These are phyloP conservation scores for Lepidothrix coronata DNA, from an alignment of 2,113 vertebrate genomes.

Conservation along the genomic window DNA sequence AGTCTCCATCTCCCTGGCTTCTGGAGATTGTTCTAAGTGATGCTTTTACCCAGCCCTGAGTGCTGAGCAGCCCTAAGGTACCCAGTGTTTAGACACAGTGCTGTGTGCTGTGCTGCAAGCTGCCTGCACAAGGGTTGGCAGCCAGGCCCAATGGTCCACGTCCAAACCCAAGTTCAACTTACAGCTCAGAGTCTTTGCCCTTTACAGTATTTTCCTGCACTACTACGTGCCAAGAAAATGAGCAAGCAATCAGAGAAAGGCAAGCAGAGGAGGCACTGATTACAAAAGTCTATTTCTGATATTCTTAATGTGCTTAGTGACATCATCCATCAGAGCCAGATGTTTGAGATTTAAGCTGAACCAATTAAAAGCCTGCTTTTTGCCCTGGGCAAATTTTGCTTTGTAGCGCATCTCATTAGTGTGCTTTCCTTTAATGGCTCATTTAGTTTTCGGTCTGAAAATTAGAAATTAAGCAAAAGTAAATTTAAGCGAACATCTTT, in stretches of 20 bases:
- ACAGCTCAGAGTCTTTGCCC: not conserved
- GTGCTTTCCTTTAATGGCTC: constrained; percentile 18
- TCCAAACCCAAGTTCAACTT: not conserved
- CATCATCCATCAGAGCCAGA: constrained; percentile 35
- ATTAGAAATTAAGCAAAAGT: constrained; percentile 16
- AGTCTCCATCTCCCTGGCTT: not conserved
- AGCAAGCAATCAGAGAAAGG: not conserved
- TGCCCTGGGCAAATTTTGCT: not conserved
- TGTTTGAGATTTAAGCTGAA: not conserved
- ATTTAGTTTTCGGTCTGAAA: not conserved
- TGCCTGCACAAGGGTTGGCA: not conserved
- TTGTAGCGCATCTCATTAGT: not conserved
- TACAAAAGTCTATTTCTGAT: constrained; percentile 17
- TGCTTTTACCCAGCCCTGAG: not conserved
- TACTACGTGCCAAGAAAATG: not conserved
- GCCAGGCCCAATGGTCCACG: not conserved
- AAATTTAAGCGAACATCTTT: constrained; percentile 28
- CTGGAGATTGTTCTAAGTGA: not conserved
- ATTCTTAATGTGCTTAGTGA: not conserved
- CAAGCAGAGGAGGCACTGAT: not conserved
- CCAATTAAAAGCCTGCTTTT: constrained; percentile 40
- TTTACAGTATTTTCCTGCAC: not conserved
- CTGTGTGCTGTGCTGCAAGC: not conserved
- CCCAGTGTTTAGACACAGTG: not conserved
- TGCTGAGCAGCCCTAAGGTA: not conserved